Evolutionary conservation across 2,113 vertebrate species (phyloP).

Genomic region (Holacanthus passer): DNA sequence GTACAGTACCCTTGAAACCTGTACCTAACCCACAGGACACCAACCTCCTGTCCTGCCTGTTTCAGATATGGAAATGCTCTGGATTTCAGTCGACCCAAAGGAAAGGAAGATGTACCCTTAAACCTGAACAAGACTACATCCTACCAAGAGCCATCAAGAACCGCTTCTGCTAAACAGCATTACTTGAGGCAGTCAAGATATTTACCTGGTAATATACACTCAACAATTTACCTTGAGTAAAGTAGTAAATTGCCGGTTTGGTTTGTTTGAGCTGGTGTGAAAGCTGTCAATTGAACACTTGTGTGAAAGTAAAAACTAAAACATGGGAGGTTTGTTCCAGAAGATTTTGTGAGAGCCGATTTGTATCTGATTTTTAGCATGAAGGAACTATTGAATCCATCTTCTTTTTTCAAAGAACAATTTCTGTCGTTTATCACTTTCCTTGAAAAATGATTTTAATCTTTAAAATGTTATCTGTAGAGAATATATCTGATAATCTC

Average conservation of each 20-base stretch:
- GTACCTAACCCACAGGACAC: too few relatives aligned
- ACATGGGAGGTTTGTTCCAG: too few relatives aligned
- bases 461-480: neutral
- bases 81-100: slow-evolving; percentile 88
- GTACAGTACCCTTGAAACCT: too few relatives aligned
- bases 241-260: neutral
- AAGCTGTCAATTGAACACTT: neutral
- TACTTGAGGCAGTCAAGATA: slow-evolving; percentile 94
- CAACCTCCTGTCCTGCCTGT: too few relatives aligned
- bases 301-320: too few relatives aligned
- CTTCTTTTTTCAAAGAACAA: too few relatives aligned
- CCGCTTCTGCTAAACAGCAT: slow-evolving; percentile 90
- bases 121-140: slow-evolving; percentile 83
- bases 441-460: too few relatives aligned
- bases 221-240: neutral
- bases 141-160: slow-evolving; percentile 85
- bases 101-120: slow-evolving; percentile 83
- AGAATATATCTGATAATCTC: neutral
- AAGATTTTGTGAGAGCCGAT: too few relatives aligned
- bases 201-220: slow-evolving; percentile 88
- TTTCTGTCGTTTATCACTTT: too few relatives aligned
- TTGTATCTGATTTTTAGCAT: too few relatives aligned
- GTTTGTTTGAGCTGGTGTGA: too few relatives aligned
- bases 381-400: too few relatives aligned
- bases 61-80: slow-evolving; percentile 90